A percentile compares a stretch with the other conserved stretches of the same genome.
Conservation (phyloP, 2,113 vertebrate genomes). For the Benitochromis conjunctus region DNA sequence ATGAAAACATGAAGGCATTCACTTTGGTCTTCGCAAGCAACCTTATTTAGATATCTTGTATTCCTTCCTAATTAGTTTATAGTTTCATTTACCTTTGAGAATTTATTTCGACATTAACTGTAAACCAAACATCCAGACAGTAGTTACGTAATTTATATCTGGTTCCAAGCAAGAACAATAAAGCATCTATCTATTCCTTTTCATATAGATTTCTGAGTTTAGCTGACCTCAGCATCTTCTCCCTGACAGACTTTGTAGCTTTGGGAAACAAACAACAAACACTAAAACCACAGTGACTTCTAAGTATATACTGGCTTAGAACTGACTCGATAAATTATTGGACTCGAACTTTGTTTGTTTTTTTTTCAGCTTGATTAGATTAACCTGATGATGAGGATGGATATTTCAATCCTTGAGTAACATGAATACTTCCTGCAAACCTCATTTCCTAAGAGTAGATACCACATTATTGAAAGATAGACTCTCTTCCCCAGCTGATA, state of each 20-base stretch:
- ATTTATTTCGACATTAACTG: neutral
- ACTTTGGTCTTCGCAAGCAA: neutral
- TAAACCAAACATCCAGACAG: neutral
- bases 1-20: neutral
- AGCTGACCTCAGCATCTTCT: neutral
- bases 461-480: conserved; percentile 29
- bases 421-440: neutral
- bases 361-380: neutral
- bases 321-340: neutral
- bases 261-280: neutral
- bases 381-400: neutral
- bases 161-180: neutral
- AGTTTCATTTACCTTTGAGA: neutral
- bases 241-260: neutral
- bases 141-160: neutral
- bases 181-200: neutral
- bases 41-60: neutral
- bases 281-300: neutral
- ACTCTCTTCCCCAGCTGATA: neutral
- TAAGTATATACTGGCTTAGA: neutral
- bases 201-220: neutral
- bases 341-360: neutral
- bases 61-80: neutral
- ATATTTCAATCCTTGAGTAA: neutral
- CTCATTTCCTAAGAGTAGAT: neutral